Conservation (phyloP, 2,113 vertebrate genomes). For the Odontesthes bonariensis region DNA sequence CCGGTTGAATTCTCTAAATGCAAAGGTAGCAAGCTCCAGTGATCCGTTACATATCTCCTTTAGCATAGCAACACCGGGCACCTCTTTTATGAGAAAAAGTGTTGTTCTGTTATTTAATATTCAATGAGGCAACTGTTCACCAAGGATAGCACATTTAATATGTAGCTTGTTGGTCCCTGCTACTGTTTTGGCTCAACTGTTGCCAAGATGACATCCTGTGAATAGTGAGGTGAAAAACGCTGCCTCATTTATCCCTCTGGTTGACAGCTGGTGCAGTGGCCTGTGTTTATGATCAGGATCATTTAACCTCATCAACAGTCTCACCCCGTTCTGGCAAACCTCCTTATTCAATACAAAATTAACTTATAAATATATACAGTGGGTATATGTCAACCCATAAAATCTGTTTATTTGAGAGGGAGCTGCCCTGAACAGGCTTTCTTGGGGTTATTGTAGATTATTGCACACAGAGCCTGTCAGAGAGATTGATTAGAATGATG, state of each 20-base stretch:
- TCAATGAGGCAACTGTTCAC: too few relatives aligned
- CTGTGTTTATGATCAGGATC: constrained; percentile 63
- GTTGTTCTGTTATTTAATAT: too few relatives aligned
- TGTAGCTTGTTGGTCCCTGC: constrained; percentile 21
- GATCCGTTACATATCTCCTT: too few relatives aligned
- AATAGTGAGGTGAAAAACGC: constrained; percentile 22
- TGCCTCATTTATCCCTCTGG: constrained; percentile 28
- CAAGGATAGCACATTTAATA: neutral
- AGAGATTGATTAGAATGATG: constrained; percentile 55
- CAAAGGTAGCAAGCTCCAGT: too few relatives aligned
- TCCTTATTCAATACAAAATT: constrained; percentile 42
- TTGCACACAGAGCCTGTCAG: constrained; percentile 1
- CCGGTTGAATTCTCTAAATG: too few relatives aligned
- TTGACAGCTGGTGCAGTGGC: constrained; percentile 18
- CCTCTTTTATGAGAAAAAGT: too few relatives aligned
- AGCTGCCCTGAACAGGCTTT: neutral
- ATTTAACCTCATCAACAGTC: constrained; percentile 69
- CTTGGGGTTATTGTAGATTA: constrained; percentile 32
- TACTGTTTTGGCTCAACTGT: constrained; percentile 23
- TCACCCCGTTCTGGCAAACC: constrained; percentile 45
- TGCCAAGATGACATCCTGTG: constrained; percentile 31
- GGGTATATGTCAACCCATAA: constrained; percentile 10
- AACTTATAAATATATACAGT: constrained; percentile 32
- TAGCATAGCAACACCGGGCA: too few relatives aligned
- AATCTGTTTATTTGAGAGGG: constrained; percentile 58